Evolutionary conservation across 1,140 invertebrate species (phyloP).

Genomic region (Lepidotrigona ventralis): DNA sequence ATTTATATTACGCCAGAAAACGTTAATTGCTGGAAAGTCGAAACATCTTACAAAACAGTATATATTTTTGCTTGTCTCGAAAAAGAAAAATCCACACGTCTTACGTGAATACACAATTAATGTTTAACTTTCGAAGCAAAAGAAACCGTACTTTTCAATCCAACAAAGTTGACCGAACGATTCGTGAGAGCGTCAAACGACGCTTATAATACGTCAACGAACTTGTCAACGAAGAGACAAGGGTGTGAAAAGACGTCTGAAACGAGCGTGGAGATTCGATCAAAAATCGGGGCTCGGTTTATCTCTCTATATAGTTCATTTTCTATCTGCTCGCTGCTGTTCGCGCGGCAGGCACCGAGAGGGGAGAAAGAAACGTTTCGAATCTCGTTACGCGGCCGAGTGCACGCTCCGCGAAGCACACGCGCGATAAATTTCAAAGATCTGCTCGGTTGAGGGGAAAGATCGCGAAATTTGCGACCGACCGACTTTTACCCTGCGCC

Average conservation of each 20-base stretch:
- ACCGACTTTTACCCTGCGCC: slow-evolving; percentile 32
- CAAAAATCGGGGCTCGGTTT: neutral
- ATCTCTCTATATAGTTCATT: slow-evolving; percentile 15
- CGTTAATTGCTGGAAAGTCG: too few species aligned
- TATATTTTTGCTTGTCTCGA: too few species aligned
- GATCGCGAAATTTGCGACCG: slow-evolving; percentile 54
- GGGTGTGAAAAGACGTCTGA: neutral
- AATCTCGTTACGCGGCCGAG: slow-evolving; percentile 39
- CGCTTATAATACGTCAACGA: too few species aligned
- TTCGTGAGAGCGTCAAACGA: too few species aligned
- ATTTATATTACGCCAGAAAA: too few species aligned
- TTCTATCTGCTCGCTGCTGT: neutral
- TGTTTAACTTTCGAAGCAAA: too few species aligned
- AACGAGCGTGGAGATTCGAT: neutral
- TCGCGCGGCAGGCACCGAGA: neutral
- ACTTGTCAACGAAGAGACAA: too few species aligned
- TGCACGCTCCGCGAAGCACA: slow-evolving; percentile 5
- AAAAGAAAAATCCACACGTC: too few species aligned
- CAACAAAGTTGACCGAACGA: too few species aligned
- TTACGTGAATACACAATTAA: too few species aligned
- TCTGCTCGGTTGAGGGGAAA: slow-evolving; percentile 30
- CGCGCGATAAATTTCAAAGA: slow-evolving; percentile 51
- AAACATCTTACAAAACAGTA: too few species aligned
- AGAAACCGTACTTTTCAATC: too few species aligned
- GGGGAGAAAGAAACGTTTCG: slow-evolving; percentile 17